Evolutionary conservation across 2,888 invertebrate species (phyloP).

Genomic region (Microplitis manilae): DNA sequence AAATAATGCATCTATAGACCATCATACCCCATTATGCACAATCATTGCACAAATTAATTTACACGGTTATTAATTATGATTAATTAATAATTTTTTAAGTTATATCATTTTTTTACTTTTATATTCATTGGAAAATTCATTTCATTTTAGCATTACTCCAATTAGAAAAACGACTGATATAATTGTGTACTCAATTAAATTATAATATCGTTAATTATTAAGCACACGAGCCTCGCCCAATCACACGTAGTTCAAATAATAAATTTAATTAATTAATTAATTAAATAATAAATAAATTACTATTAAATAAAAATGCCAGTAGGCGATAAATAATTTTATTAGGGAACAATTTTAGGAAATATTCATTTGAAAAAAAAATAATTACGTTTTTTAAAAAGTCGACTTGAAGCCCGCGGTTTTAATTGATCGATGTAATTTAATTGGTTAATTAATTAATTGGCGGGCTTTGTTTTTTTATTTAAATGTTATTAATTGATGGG

Average conservation of each 20-base stretch:
- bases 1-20: neutral
- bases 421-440: neutral
- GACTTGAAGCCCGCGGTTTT: neutral
- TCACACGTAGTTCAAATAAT: constrained; percentile 32
- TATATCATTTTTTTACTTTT: neutral
- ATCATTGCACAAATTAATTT: neutral
- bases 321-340: constrained; percentile 54
- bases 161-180: constrained; percentile 57
- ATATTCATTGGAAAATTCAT: neutral
- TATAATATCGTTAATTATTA: constrained; percentile 52
- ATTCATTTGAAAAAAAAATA: neutral
- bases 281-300: constrained; percentile 23
- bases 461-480: neutral
- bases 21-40: neutral
- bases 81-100: neutral
- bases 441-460: neutral
- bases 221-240: constrained; percentile 37
- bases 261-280: constrained; percentile 35
- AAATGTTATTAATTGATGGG: constrained; percentile 2
- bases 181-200: constrained; percentile 55
- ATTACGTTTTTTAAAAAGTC: neutral
- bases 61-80: neutral
- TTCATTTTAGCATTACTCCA: neutral
- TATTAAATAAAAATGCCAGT: constrained; percentile 4
- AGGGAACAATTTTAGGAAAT: constrained; percentile 58